phyloP scores from a whole-genome alignment of 2,888 invertebrate species.

The Machimus atricapillus region DNA sequence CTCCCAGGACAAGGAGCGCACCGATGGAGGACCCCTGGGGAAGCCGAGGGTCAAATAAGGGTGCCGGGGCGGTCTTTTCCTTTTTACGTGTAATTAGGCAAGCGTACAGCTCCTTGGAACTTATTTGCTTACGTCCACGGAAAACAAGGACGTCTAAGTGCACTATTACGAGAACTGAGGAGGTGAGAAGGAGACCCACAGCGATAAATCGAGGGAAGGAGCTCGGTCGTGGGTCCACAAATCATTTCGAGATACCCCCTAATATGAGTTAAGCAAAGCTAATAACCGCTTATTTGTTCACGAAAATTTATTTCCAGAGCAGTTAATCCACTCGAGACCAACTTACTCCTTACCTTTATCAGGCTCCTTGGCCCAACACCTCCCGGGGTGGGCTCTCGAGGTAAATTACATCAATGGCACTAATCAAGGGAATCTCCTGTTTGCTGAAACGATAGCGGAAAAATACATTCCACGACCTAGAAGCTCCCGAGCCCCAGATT shows the following conservation, averaged over 20 bases:
- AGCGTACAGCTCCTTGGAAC: background rate
- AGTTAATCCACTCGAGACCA: constrained; percentile 9
- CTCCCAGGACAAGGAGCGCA: background rate
- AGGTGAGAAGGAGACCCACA: background rate
- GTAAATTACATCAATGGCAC: constrained; percentile 40
- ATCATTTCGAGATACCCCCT: constrained; percentile 8
- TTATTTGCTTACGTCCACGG: background rate
- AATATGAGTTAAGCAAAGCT: constrained; percentile 24
- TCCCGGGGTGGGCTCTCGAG: constrained; percentile 6
- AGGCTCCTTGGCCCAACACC: background rate
- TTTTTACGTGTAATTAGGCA: background rate
- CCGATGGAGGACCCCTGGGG: background rate
- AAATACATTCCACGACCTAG: constrained; percentile 17
- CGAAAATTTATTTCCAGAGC: constrained; percentile 11
- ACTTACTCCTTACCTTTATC: background rate
- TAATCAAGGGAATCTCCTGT: constrained; percentile 38
- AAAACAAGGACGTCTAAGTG: background rate
- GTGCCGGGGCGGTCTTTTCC: background rate
- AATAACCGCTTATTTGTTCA: constrained; percentile 10
- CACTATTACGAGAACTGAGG: background rate
- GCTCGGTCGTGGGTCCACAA: background rate
- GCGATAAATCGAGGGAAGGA: background rate
- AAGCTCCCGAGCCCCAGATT: background rate
- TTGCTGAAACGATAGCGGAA: constrained; percentile 28
- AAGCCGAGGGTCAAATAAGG: background rate